A percentile compares a stretch with the other conserved stretches of the same genome.
phyloP scores from a whole-genome alignment of 2,113 vertebrate genomes.

The Zapus hudsonius region DNA sequence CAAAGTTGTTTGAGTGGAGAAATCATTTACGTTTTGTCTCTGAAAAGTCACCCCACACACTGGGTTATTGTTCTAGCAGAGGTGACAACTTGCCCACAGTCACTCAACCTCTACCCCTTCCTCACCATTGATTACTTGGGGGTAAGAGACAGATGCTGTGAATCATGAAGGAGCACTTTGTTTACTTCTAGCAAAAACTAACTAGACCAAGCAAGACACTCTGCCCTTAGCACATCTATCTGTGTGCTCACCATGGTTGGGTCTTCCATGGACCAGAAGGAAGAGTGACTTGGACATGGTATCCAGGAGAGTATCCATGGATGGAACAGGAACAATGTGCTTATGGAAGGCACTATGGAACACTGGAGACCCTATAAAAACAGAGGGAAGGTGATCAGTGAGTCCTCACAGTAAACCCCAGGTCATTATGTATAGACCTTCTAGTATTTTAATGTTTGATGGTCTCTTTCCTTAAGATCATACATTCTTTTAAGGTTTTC shows the following conservation, averaged over 20 bases:
- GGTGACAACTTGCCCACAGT: neutral
- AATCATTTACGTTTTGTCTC: neutral
- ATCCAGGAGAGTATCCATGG: fast-evolving
- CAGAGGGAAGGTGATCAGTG: neutral
- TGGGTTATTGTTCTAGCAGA: neutral
- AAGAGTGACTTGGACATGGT: neutral
- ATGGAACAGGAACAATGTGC: neutral
- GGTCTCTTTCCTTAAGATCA: neutral
- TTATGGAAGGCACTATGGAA: neutral
- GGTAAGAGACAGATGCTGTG: neutral
- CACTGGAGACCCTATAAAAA: neutral
- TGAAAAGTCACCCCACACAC: neutral
- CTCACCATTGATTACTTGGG: neutral
- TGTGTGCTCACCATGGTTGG: neutral
- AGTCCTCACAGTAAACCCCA: neutral
- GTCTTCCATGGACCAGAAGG: neutral
- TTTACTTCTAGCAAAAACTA: neutral
- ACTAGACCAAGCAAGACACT: neutral
- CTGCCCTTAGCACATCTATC: neutral
- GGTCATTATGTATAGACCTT: neutral
- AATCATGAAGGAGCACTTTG: neutral
- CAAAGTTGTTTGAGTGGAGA: neutral
- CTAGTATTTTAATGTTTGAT: neutral
- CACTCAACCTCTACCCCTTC: neutral
- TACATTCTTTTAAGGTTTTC: neutral